phyloP scores from a whole-genome alignment of 2,888 invertebrate species.

The Stenodema calcarata region DNA sequence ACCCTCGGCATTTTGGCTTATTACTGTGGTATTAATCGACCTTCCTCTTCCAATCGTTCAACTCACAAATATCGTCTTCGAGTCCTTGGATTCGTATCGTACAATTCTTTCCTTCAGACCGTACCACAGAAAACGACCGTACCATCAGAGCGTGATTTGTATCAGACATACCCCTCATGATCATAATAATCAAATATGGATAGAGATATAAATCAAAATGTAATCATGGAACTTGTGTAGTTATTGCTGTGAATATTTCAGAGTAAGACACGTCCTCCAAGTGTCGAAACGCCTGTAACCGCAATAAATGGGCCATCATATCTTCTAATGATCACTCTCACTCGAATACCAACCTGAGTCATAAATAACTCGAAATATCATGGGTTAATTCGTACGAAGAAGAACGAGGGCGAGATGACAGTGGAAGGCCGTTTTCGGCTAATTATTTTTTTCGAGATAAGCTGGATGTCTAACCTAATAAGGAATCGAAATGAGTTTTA shows the following conservation, averaged over 20 bases:
- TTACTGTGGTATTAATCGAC: no score
- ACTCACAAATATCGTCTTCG: no score
- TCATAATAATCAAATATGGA: no score
- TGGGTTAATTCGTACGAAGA: not conserved
- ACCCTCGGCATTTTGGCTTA: no score
- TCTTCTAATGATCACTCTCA: not conserved
- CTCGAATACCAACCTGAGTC: not conserved
- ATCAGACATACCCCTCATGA: no score
- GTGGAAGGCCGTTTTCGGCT: not conserved
- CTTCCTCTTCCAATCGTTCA: no score
- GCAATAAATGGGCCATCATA: not conserved
- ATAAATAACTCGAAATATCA: not conserved
- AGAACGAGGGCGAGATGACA: not conserved
- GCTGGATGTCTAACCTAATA: not conserved
- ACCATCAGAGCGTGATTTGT: no score
- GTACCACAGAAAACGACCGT: no score
- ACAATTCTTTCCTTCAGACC: no score
- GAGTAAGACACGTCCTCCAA: not conserved
- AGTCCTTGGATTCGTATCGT: no score
- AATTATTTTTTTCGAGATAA: not conserved
- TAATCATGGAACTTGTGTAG: no score
- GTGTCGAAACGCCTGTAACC: not conserved
- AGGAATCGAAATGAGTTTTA: not conserved
- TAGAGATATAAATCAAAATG: no score
- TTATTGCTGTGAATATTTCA: not conserved